A percentile compares a stretch with the other conserved stretches of the same genome.
phyloP scores from a whole-genome alignment of 1,140 invertebrate species.

The Caenorhabditis tropicalis region DNA sequence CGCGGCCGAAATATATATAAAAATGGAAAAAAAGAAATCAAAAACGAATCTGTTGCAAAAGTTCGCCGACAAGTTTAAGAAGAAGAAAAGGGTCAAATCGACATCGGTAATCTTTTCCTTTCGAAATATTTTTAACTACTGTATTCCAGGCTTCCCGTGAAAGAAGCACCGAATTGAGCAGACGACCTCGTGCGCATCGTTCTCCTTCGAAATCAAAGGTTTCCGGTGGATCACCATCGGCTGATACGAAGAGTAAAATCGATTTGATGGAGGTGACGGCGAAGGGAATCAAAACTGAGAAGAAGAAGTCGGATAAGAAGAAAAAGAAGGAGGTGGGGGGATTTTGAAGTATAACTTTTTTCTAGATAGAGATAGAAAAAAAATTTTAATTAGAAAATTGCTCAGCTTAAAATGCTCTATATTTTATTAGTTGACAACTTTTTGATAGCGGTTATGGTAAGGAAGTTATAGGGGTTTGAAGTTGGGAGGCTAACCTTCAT shows the following conservation, averaged over 20 bases:
- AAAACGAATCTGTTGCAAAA: constrained; percentile 16
- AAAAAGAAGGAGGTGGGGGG: neutral
- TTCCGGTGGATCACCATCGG: neutral
- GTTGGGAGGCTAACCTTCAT: too few species aligned
- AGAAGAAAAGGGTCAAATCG: constrained; percentile 8
- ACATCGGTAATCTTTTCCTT: neutral
- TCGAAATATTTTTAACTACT: too few species aligned
- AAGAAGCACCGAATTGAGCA: neutral
- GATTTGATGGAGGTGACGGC: neutral
- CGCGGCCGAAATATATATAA: neutral
- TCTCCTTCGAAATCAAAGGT: neutral
- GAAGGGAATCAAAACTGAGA: neutral
- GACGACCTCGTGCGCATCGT: neutral
- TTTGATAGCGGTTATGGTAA: too few species aligned
- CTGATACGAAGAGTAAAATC: neutral
- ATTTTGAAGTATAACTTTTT: too few species aligned
- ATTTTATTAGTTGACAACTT: too few species aligned
- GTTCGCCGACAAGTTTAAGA: constrained; percentile 37
- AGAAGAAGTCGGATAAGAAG: neutral
- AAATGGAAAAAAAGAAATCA: constrained; percentile 19
- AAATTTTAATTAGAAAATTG: too few species aligned
- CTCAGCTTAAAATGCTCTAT: too few species aligned
- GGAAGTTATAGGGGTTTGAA: too few species aligned
- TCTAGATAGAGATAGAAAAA: too few species aligned
- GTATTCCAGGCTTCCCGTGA: neutral